These are phyloP conservation scores for Procambarus virginalis DNA, from an alignment of 1,140 invertebrate species.

Conservation along the genomic window DNA sequence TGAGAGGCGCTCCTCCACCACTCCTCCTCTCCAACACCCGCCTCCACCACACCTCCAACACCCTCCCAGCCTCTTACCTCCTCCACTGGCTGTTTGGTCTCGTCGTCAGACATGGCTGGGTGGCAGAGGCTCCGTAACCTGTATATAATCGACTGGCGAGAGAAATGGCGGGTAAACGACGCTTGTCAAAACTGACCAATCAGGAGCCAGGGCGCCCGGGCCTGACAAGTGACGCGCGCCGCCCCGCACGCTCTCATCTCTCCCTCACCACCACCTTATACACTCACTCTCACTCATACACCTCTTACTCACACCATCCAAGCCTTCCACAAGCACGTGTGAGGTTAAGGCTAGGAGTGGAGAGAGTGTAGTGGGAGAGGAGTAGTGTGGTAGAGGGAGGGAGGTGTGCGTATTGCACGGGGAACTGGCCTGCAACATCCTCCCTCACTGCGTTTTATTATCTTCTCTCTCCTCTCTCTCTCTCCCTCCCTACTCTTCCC, in stretches of 20 bases:
- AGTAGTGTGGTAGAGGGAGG: too few species aligned
- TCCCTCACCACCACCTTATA: background rate
- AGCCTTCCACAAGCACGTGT: too few species aligned
- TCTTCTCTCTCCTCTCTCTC: too few species aligned
- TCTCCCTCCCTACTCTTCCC: too few species aligned
- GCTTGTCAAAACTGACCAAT: conserved; percentile 64
- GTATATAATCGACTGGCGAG: conserved; percentile 52
- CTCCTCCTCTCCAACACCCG: background rate
- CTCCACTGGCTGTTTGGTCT: conserved; percentile 24
- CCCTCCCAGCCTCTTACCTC: conserved; percentile 25
- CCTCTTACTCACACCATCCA: too few species aligned
- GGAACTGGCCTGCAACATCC: background rate
- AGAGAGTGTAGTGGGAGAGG: too few species aligned
- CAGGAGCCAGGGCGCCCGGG: conserved; percentile 2
- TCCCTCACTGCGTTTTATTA: background rate
- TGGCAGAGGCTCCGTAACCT: conserved; percentile 13
- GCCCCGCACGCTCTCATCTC: background rate
- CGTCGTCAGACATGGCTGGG: conserved; percentile 44
- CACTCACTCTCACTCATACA: too few species aligned
- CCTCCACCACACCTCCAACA: background rate
- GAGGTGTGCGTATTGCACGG: background rate
- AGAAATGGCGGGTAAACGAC: conserved; percentile 66
- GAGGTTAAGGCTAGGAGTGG: too few species aligned
- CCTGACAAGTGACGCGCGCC: background rate
- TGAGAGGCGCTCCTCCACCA: background rate